Percentiles rank a stretch among this genome's conserved stretches.
Conservation (phyloP, 2,888 invertebrate genomes). For the Cephus pygmeus region DNA sequence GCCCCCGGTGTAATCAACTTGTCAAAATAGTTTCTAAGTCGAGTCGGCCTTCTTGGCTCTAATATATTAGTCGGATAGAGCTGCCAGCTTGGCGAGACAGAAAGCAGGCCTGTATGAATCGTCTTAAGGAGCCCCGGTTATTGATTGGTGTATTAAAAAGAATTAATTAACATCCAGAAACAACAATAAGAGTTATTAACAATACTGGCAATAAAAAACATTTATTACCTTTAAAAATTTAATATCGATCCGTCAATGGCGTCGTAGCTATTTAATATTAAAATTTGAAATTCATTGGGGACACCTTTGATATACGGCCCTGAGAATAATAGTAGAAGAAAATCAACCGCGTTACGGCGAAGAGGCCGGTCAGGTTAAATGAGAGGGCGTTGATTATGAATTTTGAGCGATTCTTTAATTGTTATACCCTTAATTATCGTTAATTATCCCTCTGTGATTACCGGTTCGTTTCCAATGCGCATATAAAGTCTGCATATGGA, state of each 20-base stretch:
- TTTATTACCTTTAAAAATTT: not conserved
- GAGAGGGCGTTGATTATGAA: slow-evolving; percentile 44
- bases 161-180: not conserved
- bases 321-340: slow-evolving; percentile 14
- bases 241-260: not conserved
- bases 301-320: slow-evolving; percentile 15
- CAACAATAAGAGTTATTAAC: not conserved
- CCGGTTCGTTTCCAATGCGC: slow-evolving; percentile 24
- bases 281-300: not conserved
- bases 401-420: slow-evolving; percentile 41
- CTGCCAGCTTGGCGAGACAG: slow-evolving; percentile 14
- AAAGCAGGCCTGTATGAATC: not conserved
- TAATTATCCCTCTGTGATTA: slow-evolving; percentile 42
- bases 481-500: not conserved
- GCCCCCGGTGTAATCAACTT: slow-evolving; percentile 42
- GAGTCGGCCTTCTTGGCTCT: slow-evolving; percentile 24
- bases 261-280: not conserved
- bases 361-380: slow-evolving; percentile 31
- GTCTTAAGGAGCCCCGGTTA: not conserved
- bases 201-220: not conserved
- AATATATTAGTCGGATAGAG: slow-evolving; percentile 31
- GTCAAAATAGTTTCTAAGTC: slow-evolving; percentile 41
- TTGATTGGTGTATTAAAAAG: not conserved
- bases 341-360: slow-evolving; percentile 9
- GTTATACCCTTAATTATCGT: slow-evolving; percentile 45